phyloP scores from a whole-genome alignment of 2,888 invertebrate genomes.

The Dolichopus griseipennis region DNA sequence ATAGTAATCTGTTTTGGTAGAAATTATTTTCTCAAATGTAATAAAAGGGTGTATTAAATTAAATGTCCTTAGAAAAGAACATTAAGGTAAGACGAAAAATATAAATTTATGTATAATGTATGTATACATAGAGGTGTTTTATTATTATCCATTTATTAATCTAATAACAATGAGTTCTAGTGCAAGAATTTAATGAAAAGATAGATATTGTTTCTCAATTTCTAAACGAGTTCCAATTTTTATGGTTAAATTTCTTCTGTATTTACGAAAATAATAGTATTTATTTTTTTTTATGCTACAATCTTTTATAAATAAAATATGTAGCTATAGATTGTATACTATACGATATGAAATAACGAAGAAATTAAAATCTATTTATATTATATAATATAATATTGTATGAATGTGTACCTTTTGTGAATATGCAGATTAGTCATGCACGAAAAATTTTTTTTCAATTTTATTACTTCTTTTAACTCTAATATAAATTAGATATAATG shows the following conservation, averaged over 20 bases:
- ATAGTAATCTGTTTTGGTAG: not conserved
- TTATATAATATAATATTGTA: no score
- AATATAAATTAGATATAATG: not conserved
- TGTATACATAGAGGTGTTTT: slow-evolving; percentile 9
- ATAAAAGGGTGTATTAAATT: not conserved
- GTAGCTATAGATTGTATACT: no score
- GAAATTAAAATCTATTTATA: no score
- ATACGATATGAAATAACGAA: no score
- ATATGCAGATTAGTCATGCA: slow-evolving; percentile 23
- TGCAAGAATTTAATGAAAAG: slow-evolving; percentile 1
- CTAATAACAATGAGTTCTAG: not conserved
- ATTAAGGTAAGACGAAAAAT: not conserved
- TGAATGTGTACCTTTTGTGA: not conserved
- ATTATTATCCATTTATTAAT: not conserved
- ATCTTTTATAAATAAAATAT: not conserved
- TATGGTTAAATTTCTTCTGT: not conserved
- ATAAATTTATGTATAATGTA: not conserved
- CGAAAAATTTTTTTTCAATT: slow-evolving; percentile 23
- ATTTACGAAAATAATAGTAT: no score
- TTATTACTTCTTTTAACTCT: slow-evolving; percentile 8
- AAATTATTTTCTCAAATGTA: not conserved
- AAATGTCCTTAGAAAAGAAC: not conserved
- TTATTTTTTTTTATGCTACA: not conserved
- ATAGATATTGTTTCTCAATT: slow-evolving; percentile 1
- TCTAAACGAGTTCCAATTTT: not conserved